Base-by-base conservation (phyloP, 2,888 invertebrate species). In the Parnassius smintheus region DNA sequence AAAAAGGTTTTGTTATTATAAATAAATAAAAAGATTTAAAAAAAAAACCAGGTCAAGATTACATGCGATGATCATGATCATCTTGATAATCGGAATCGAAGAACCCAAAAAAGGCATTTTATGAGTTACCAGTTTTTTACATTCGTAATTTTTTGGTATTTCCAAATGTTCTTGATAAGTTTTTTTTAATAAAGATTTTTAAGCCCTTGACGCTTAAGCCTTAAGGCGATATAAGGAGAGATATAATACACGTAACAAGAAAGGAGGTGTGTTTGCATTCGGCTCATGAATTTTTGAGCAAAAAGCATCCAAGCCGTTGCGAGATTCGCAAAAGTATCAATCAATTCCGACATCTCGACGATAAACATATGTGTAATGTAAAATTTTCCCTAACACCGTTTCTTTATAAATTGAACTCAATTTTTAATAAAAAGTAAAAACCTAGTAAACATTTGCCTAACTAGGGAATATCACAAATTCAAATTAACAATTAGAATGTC, bases 181-280 rank as follows among this genome's bases (percentile, higher is more conserved):
- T 62, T 62, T 58, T 58, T 45, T 13, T 59, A 51, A 41, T 77
- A 72, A 77, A 75, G 75, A 75, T 72, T 49, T 13, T 49, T 70
- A 73, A 74, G 82, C 79, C 80, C 81, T 84, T 81, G 80, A 66
- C 61, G 68, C 58, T 63, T 18, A 18, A 0, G 18, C 18, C 18
- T 18, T 70, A 72, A 65, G 70, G 70, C 77, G 72, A 72, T 72
- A 79, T 77, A 80, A 76, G 79, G 76, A 64, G 70, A 74, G 72
- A 73, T 70, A 80, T 73, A 72, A 70, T 76, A 76, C 64, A 71
- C 78, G 74, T 76, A 75, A 78, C 77, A 70, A 78, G 78, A 80
- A 79, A 77, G 75, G 80, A 83, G 83, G 82, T 80, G 75, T 69
- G 70, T 76, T 79, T 79, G 80, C 77, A 81, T 80, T 78, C 75